Percentiles rank a stretch among this genome's conserved stretches.
phyloP scores from a whole-genome alignment of 1,140 invertebrate species.

The Anoplophora glabripennis region DNA sequence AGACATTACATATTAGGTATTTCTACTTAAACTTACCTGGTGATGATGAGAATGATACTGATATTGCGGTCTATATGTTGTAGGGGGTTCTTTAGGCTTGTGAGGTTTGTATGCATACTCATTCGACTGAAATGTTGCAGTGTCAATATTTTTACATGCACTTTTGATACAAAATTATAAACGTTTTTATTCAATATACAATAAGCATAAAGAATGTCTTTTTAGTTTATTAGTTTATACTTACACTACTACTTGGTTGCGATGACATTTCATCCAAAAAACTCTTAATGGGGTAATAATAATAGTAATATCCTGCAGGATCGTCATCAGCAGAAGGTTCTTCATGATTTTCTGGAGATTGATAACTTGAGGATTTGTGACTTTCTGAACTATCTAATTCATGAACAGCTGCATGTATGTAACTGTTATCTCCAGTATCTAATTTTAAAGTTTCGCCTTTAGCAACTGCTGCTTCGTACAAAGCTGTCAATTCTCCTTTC shows the following conservation, averaged over 20 bases:
- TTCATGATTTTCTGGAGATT: slow-evolving; percentile 6
- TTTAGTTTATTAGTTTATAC: background rate
- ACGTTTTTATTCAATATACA: background rate
- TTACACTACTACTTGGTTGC: slow-evolving; percentile 13
- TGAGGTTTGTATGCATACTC: too few relatives aligned
- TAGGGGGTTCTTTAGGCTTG: background rate
- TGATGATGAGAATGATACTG: slow-evolving; percentile 46
- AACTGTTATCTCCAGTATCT: slow-evolving; percentile 30
- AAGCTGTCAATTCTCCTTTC: slow-evolving; percentile 40
- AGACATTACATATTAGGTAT: too few relatives aligned
- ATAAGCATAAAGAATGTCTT: too few relatives aligned
- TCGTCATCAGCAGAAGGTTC: slow-evolving; percentile 4
- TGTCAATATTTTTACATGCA: background rate
- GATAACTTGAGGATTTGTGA: slow-evolving; percentile 3
- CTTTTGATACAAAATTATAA: background rate
- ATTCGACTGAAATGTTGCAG: background rate
- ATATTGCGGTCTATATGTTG: slow-evolving; percentile 33
- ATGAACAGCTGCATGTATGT: slow-evolving; percentile 40
- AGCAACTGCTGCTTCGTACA: slow-evolving; percentile 40
- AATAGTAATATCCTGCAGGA: slow-evolving; percentile 44
- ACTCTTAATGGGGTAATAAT: slow-evolving; percentile 48
- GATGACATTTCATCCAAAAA: slow-evolving; percentile 42
- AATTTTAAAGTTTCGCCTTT: slow-evolving; percentile 44
- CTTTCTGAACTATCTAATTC: slow-evolving; percentile 32
- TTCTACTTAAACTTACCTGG: slow-evolving; percentile 36